phyloP scores from a whole-genome alignment of 1,140 invertebrate genomes.

The Heliconius nattereri region DNA sequence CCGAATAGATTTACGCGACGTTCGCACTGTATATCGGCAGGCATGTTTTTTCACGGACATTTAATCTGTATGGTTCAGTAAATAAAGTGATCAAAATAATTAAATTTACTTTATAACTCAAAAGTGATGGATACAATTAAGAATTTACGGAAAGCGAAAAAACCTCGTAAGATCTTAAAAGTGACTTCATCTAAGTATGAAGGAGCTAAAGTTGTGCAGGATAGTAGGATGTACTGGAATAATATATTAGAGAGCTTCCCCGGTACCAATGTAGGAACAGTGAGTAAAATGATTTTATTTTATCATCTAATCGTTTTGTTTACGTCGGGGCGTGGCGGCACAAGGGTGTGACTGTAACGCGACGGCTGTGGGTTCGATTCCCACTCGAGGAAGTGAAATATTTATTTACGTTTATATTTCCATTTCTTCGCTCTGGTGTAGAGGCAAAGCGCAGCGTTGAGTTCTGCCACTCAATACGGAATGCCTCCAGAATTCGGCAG shows the following conservation, averaged over 20 bases:
- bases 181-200: conserved; percentile 65
- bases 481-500: no score
- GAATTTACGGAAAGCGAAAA: conserved; percentile 33
- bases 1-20: conserved; percentile 42
- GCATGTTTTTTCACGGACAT: conserved; percentile 43
- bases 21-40: conserved; percentile 43
- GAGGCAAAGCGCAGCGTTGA: no score
- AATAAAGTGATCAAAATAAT: conserved; percentile 37
- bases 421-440: no score
- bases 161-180: conserved; percentile 55
- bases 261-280: conserved; percentile 35
- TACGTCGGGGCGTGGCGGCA: no score
- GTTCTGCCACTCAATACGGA: no score
- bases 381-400: no score
- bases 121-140: conserved; percentile 25
- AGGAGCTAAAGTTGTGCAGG: conserved; percentile 50
- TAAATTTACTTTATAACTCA: conserved; percentile 13
- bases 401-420: no score
- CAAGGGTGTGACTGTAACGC: no score
- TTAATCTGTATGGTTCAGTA: conserved; percentile 44
- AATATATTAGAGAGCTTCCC: conserved; percentile 56
- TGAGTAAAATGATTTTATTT: conserved; percentile 42
- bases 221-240: conserved; percentile 67
- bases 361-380: no score
- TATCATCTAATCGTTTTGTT: not conserved